Percentiles rank a stretch among this genome's conserved stretches.
Conservation (phyloP, 2,113 vertebrate genomes). For the Siniperca knerii region DNA sequence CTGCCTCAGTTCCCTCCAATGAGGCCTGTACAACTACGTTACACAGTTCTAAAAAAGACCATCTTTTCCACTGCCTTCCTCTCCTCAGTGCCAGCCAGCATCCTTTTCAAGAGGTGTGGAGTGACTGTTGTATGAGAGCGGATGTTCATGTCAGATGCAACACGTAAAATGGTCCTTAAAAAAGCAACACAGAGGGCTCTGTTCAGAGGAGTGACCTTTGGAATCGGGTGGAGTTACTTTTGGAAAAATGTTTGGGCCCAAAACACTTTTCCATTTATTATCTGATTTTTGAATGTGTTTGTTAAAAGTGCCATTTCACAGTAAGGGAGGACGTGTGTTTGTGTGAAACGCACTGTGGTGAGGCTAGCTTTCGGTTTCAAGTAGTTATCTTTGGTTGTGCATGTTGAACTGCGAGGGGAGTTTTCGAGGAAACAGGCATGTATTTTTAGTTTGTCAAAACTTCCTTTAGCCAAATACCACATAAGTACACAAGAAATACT, state of each 20-base stretch:
- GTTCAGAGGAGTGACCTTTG: constrained; percentile 76
- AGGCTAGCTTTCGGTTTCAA: constrained; percentile 23
- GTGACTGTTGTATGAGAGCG: constrained; percentile 60
- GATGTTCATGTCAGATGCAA: constrained; percentile 66
- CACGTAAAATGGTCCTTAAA: constrained; percentile 57
- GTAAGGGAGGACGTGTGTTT: constrained; percentile 11
- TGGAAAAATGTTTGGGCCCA: constrained; percentile 62
- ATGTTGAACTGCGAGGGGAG: background rate
- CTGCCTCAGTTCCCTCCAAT: background rate
- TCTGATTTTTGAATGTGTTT: constrained; percentile 29
- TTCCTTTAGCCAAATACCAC: background rate
- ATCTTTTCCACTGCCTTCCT: constrained; percentile 49
- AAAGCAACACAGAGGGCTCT: constrained; percentile 68
- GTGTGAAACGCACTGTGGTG: constrained; percentile 12
- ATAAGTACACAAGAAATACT: background rate
- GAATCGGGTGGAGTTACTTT: constrained; percentile 70
- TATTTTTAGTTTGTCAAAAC: constrained; percentile 34
- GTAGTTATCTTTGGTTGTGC: constrained; percentile 21
- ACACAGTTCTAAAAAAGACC: constrained; percentile 10
- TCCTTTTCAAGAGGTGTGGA: constrained; percentile 63
- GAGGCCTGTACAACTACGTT: background rate
- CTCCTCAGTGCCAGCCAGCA: constrained; percentile 27
- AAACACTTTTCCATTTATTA: constrained; percentile 52
- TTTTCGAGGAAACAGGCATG: constrained; percentile 5
- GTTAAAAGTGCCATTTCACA: constrained; percentile 28